Conservation (phyloP, 2,113 vertebrate genomes). For the Laticauda laticaudata region DNA sequence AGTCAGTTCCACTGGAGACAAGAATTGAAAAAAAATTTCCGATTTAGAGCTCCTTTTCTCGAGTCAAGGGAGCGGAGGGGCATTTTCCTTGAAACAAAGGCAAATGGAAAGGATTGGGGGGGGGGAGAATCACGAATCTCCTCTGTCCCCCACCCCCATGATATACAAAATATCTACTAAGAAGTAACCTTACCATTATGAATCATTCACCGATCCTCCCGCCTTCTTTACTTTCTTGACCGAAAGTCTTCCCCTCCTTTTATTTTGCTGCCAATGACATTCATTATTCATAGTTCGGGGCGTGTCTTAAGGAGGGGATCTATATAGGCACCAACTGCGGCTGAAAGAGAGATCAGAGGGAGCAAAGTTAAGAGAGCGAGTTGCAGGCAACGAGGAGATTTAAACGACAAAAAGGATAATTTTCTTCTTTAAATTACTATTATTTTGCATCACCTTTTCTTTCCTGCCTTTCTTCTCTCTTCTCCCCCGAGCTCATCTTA, state of each 20-base stretch:
- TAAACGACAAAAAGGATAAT: slow-evolving; percentile 17
- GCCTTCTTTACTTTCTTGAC: neutral
- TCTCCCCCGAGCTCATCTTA: neutral
- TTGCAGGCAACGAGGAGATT: slow-evolving; percentile 16
- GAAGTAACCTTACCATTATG: neutral
- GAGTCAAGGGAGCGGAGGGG: neutral
- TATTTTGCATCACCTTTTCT: neutral
- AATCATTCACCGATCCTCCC: neutral
- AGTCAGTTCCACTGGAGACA: neutral
- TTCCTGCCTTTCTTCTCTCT: neutral
- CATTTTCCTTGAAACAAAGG: slow-evolving; percentile 1
- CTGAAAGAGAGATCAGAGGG: slow-evolving; percentile 63
- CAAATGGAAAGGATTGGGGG: neutral
- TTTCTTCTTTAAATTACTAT: neutral
- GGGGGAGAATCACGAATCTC: neutral
- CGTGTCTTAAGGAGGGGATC: slow-evolving; percentile 73
- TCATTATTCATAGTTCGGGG: slow-evolving; percentile 76
- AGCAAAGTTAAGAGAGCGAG: slow-evolving; percentile 39
- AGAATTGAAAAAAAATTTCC: slow-evolving; percentile 8
- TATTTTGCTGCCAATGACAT: slow-evolving; percentile 26
- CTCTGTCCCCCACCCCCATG: rapidly evolving
- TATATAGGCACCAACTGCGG: slow-evolving; percentile 80
- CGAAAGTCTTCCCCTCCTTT: neutral
- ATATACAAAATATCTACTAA: neutral
- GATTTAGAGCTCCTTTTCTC: neutral